Percentiles rank a stretch among this genome's conserved stretches.
These are phyloP conservation scores for Hydropsyche tenuis DNA, from an alignment of 1,140 invertebrate species.

Conservation along the genomic window DNA sequence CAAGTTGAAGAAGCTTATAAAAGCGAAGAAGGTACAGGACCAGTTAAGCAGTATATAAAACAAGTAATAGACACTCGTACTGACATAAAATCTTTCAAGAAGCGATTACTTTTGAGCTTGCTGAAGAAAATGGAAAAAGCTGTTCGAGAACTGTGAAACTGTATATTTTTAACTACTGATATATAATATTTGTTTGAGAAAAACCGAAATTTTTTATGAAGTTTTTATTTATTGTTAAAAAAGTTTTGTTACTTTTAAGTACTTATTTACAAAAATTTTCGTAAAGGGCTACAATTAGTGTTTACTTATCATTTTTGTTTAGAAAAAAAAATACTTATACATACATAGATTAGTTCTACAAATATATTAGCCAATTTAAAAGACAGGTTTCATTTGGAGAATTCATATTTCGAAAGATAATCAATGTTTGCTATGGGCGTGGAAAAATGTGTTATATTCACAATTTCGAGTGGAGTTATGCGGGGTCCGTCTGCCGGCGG, in stretches of 20 bases:
- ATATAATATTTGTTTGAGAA: not conserved
- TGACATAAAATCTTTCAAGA: conserved; percentile 40
- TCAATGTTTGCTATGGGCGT: too few relatives aligned
- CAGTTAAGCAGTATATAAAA: conserved; percentile 41
- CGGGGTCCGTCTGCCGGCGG: too few relatives aligned
- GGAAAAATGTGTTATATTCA: too few relatives aligned
- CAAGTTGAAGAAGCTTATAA: conserved; percentile 37
- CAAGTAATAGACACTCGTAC: conserved; percentile 29
- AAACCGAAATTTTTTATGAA: not conserved
- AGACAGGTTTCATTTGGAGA: too few relatives aligned
- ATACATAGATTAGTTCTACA: too few relatives aligned
- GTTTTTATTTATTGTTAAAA: not conserved
- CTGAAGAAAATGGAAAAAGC: conserved; percentile 39
- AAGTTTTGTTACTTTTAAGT: not conserved
- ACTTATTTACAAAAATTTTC: too few relatives aligned
- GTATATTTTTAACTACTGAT: not conserved
- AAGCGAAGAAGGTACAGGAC: conserved; percentile 27
- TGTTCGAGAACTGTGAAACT: conserved; percentile 4
- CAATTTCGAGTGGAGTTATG: too few relatives aligned
- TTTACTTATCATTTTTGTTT: too few relatives aligned
- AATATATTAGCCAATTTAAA: too few relatives aligned
- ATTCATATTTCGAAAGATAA: too few relatives aligned
- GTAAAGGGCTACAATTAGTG: too few relatives aligned
- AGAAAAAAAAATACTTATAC: too few relatives aligned
- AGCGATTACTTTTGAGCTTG: conserved; percentile 40